Conservation (phyloP, 2,888 invertebrate species). For the Fragum sueziense region DNA sequence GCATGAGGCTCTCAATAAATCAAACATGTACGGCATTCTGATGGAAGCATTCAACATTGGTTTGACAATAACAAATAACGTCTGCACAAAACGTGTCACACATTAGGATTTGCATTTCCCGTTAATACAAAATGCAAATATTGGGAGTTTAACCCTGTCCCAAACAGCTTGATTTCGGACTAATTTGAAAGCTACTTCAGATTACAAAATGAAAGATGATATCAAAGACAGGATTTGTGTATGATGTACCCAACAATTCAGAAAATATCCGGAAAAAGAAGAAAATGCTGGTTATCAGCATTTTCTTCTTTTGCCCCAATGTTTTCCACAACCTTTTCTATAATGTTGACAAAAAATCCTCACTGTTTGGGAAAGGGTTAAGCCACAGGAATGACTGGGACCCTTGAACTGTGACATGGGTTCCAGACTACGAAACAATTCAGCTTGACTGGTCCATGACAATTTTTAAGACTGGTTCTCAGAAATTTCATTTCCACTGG, state of each 20-base stretch:
- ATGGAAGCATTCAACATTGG: constrained; percentile 8
- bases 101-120: constrained; percentile 13
- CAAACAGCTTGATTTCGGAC: too few species aligned
- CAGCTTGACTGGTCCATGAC: not conserved
- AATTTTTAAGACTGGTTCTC: not conserved
- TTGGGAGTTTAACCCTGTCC: not conserved
- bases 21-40: constrained; percentile 2
- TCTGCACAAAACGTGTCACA: constrained; percentile 13
- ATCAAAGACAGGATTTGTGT: too few species aligned
- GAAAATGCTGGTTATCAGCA: too few species aligned
- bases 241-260: too few species aligned
- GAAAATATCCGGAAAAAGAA: too few species aligned
- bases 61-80: constrained; percentile 12
- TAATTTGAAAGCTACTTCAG: too few species aligned
- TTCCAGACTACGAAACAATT: not conserved
- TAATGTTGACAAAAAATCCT: too few species aligned
- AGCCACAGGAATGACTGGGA: constrained; percentile 3
- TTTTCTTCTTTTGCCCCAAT: too few species aligned
- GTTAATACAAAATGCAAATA: constrained; percentile 13
- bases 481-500: constrained; percentile 10
- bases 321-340: too few species aligned
- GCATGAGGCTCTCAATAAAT: constrained; percentile 1
- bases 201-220: too few species aligned
- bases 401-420: constrained; percentile 3
- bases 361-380: too few species aligned